These are phyloP conservation scores for Nannoperca obscura DNA, from an alignment of 2,797 vertebrate genomes.

Conservation along the genomic window DNA sequence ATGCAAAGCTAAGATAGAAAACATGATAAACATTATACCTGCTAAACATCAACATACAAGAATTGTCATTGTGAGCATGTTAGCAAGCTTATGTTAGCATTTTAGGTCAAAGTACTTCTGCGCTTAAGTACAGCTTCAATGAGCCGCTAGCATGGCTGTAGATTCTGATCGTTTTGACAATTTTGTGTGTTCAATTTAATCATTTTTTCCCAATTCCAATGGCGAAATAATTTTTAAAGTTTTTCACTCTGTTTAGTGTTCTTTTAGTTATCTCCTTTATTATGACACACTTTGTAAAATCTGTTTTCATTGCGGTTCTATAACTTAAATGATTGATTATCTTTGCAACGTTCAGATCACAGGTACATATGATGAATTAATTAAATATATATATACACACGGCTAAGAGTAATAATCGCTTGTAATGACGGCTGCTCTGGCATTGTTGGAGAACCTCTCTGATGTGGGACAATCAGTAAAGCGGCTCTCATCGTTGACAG, in stretches of 20 bases:
- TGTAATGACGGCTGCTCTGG: not conserved
- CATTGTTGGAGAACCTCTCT: not conserved
- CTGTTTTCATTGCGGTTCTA: not conserved
- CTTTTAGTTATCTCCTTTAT: not conserved
- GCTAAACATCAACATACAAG: not conserved
- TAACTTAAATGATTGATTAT: conserved; percentile 9
- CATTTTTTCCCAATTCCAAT: not conserved
- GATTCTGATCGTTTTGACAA: not conserved
- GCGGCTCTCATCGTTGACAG: not conserved
- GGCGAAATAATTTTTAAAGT: not conserved
- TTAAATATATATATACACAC: not conserved
- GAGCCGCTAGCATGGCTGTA: not conserved
- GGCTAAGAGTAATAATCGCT: not conserved
- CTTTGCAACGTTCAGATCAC: not conserved
- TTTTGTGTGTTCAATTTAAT: not conserved
- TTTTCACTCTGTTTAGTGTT: not conserved
- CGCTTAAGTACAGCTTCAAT: not conserved
- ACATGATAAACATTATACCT: not conserved
- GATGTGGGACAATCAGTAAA: not conserved
- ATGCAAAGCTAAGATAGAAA: not conserved
- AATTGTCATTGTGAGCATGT: not conserved
- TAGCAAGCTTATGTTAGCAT: not conserved
- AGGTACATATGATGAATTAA: conserved; percentile 24
- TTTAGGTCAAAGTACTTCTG: not conserved
- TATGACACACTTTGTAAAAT: not conserved